A percentile compares a stretch with the other conserved stretches of the same genome.
phyloP scores from a whole-genome alignment of 1,140 invertebrate genomes.

The Lamellibrachia luymesi region DNA sequence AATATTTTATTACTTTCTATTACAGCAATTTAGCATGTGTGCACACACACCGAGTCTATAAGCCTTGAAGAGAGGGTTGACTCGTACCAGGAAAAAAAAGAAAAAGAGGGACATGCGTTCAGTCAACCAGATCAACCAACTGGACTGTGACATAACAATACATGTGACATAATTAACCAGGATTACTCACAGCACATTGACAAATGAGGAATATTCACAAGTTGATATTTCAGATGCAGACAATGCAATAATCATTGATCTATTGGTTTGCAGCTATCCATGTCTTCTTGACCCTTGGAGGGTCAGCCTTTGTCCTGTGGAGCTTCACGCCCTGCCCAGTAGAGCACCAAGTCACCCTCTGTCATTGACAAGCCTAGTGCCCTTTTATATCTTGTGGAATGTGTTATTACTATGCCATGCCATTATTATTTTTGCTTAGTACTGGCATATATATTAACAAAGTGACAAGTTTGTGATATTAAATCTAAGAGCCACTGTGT shows the following conservation, averaged over 20 bases:
- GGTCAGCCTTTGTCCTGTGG: background rate
- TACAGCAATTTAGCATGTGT: no score
- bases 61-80: no score
- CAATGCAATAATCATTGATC: background rate
- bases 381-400: background rate
- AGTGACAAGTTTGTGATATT: background rate
- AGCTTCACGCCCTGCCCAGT: background rate
- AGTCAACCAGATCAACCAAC: no score
- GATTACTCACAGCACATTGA: background rate
- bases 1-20: no score
- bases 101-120: no score
- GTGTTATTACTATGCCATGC: background rate
- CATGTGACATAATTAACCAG: background rate
- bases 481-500: background rate
- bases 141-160: background rate
- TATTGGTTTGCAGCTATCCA: background rate
- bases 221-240: background rate
- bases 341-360: background rate
- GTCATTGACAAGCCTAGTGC: background rate
- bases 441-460: background rate
- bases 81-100: no score
- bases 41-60: no score
- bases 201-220: background rate
- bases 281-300: background rate
- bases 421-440: background rate